Conservation (phyloP, 2,113 vertebrate genomes). For the Australoheros scitulus region DNA sequence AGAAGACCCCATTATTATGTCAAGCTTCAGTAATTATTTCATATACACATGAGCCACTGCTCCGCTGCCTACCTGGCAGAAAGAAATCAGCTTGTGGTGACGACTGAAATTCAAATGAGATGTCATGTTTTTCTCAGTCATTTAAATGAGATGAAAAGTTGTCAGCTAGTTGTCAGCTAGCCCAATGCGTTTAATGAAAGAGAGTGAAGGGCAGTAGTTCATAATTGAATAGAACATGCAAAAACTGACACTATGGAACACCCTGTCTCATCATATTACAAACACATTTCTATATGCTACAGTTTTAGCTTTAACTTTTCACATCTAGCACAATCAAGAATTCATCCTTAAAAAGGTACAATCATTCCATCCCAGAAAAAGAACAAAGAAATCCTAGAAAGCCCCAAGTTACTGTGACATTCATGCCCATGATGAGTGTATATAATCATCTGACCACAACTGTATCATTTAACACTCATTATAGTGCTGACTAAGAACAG, state of each 20-base stretch:
- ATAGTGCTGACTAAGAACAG: not conserved
- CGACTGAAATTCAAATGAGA: conserved; percentile 47
- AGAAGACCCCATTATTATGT: conserved; percentile 9
- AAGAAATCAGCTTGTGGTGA: conserved; percentile 23
- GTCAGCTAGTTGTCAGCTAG: conserved; percentile 12
- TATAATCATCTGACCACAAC: not conserved
- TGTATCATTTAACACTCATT: not conserved
- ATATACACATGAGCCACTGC: conserved; percentile 13
- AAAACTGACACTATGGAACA: conserved; percentile 11
- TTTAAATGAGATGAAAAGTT: conserved; percentile 40
- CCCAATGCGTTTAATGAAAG: conserved; percentile 9
- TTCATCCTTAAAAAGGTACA: not conserved
- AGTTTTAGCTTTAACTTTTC: not conserved
- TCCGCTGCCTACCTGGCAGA: conserved; percentile 28
- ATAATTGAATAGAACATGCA: conserved; percentile 21
- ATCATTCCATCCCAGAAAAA: not conserved
- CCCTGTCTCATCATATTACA: not conserved
- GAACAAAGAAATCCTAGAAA: not conserved
- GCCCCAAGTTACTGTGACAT: not conserved
- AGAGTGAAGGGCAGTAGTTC: not conserved
- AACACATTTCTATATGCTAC: not conserved
- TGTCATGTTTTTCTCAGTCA: conserved; percentile 12
- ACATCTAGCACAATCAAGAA: not conserved
- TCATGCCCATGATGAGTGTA: not conserved
- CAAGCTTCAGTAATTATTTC: conserved; percentile 10